Evolutionary conservation across 1,140 invertebrate species (phyloP).

Genomic region (Cotesia vestalis): DNA sequence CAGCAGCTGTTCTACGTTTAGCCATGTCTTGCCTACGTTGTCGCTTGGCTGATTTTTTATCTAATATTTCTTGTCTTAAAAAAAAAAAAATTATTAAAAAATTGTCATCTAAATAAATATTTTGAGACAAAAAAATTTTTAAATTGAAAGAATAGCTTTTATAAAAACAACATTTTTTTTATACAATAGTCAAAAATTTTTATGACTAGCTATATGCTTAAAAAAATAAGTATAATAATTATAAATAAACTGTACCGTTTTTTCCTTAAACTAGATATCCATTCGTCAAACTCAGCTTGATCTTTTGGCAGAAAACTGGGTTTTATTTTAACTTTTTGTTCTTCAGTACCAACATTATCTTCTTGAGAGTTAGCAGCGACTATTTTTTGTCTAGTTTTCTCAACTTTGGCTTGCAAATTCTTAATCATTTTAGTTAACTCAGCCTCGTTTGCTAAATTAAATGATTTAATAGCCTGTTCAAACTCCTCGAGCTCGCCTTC

Average conservation of each 20-base stretch:
- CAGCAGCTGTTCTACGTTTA: slow-evolving; percentile 85
- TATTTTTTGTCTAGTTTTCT: slow-evolving; percentile 82
- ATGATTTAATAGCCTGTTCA: slow-evolving; percentile 72
- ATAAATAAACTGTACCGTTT: slow-evolving; percentile 65
- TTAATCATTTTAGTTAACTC: slow-evolving; percentile 79
- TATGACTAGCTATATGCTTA: too few relatives aligned
- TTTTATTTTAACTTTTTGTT: slow-evolving; percentile 65
- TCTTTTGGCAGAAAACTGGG: slow-evolving; percentile 69
- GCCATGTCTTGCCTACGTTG: slow-evolving; percentile 88
- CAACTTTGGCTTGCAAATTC: slow-evolving; percentile 78
- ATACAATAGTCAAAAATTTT: too few relatives aligned
- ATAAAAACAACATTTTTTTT: too few relatives aligned
- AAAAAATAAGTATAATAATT: slow-evolving; percentile 14
- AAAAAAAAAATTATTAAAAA: slow-evolving; percentile 20
- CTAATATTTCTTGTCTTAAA: slow-evolving; percentile 72
- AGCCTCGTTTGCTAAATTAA: slow-evolving; percentile 69
- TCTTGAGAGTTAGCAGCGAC: slow-evolving; percentile 73
- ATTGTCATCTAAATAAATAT: slow-evolving; percentile 21
- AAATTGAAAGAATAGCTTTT: neutral
- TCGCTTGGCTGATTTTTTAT: slow-evolving; percentile 74
- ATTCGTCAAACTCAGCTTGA: slow-evolving; percentile 73
- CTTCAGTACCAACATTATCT: slow-evolving; percentile 72
- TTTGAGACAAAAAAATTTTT: slow-evolving; percentile 21
- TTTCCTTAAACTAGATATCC: slow-evolving; percentile 74
- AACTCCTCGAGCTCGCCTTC: slow-evolving; percentile 82